Conservation (phyloP, 2,797 vertebrate species). For the Sandelia bainsii region DNA sequence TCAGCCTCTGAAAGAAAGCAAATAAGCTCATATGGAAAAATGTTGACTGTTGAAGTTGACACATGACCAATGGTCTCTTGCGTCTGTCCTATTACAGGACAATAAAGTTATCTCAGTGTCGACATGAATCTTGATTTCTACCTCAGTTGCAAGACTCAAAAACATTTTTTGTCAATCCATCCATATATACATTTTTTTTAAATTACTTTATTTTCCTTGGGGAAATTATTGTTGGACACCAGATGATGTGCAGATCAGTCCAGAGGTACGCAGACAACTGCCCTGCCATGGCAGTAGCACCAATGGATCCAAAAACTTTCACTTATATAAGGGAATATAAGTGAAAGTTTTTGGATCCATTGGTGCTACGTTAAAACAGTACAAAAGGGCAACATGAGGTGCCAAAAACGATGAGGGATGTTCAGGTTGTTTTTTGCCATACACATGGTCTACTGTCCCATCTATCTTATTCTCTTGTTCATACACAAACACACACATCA, state of each 20-base stretch:
- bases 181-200: no score
- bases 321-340: no score
- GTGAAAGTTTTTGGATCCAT: not conserved
- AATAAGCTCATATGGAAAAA: not conserved
- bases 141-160: slow-evolving; percentile 26
- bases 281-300: no score
- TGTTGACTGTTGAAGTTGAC: not conserved
- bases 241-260: no score
- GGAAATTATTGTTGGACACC: no score
- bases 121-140: slow-evolving; percentile 10
- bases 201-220: no score
- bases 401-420: slow-evolving; percentile 22
- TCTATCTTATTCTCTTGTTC: slow-evolving; percentile 46
- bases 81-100: not conserved
- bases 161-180: not conserved
- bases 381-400: not conserved
- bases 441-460: slow-evolving; percentile 39
- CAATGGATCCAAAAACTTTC: no score
- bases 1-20: not conserved
- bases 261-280: no score
- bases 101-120: not conserved
- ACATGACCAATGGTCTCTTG: not conserved
- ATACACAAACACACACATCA: slow-evolving; percentile 41
- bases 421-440: slow-evolving; percentile 50
- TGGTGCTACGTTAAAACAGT: not conserved